Percentiles rank a stretch among this genome's conserved stretches.
These are phyloP conservation scores for Drosophila setosimentum DNA, from an alignment of 2,888 invertebrate genomes.

Conservation along the genomic window DNA sequence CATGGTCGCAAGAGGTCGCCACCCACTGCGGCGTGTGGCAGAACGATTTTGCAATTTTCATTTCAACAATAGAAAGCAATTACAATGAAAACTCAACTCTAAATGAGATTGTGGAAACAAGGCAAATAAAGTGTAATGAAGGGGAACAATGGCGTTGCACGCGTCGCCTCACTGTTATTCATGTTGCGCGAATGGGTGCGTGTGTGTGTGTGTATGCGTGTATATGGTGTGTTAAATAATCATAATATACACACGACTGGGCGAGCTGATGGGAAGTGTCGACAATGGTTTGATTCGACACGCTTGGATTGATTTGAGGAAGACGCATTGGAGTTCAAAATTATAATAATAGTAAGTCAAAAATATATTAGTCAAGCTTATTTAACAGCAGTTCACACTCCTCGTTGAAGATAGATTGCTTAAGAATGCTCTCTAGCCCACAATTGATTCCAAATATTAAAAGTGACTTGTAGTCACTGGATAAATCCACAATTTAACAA, in stretches of 20 bases:
- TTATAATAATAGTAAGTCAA: background rate
- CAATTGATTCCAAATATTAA: background rate
- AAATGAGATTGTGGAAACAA: conserved; percentile 75
- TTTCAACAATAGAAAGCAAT: conserved; percentile 77
- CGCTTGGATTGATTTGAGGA: conserved; percentile 33
- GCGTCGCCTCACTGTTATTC: conserved; percentile 11
- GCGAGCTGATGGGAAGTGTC: conserved; percentile 45
- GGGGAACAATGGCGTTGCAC: conserved; percentile 12
- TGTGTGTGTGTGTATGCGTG: background rate
- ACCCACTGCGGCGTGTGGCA: conserved; percentile 26
- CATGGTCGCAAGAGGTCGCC: background rate
- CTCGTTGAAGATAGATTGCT: background rate
- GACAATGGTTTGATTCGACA: conserved; percentile 62
- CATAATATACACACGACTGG: conserved; percentile 42
- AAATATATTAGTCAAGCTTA: background rate
- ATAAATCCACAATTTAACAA: too few species aligned
- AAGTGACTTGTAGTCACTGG: background rate
- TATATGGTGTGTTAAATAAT: conserved; percentile 20
- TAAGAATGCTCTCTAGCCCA: background rate
- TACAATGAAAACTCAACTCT: conserved; percentile 74
- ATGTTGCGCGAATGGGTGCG: background rate
- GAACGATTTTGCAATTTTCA: conserved; percentile 75
- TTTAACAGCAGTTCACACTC: background rate
- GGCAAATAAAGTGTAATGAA: conserved; percentile 63
- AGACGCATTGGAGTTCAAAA: background rate